Percentiles rank a stretch among this genome's conserved stretches.
phyloP scores from a whole-genome alignment of 2,797 vertebrate species.

The Crypturellus tataupa region DNA sequence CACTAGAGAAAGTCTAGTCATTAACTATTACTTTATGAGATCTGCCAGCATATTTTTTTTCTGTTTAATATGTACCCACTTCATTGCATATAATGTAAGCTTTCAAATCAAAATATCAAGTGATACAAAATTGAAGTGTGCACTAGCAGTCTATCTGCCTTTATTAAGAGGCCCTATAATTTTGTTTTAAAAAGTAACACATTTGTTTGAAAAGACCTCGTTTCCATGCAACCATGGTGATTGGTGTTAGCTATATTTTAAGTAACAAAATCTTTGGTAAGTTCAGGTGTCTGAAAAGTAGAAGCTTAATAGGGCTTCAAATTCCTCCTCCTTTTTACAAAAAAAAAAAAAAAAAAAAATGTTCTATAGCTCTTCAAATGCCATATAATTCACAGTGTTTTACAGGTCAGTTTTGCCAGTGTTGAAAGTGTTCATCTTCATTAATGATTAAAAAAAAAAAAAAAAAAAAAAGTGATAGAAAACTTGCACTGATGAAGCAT shows the following conservation, averaged over 20 bases:
- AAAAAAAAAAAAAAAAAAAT: constrained; percentile 48
- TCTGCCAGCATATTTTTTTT: not conserved
- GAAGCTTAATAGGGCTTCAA: constrained; percentile 3
- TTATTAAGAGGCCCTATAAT: not conserved
- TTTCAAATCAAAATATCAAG: not conserved
- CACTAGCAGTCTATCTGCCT: not conserved
- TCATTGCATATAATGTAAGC: not conserved
- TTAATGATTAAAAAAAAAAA: not conserved
- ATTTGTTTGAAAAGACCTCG: not conserved
- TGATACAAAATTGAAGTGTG: not conserved
- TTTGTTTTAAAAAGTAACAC: not conserved
- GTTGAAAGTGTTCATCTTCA: not conserved
- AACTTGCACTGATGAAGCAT: not conserved
- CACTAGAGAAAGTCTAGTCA: not conserved
- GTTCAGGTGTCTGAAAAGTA: constrained; percentile 2
- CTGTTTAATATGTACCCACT: not conserved
- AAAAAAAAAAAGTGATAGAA: not conserved
- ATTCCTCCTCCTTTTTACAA: not conserved
- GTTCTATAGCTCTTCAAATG: not conserved
- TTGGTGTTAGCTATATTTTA: not conserved
- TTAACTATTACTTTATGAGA: not conserved
- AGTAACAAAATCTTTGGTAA: not conserved
- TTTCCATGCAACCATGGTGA: not conserved
- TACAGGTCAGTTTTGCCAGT: constrained; percentile 1
- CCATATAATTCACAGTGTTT: not conserved